A percentile compares a stretch with the other conserved stretches of the same genome.
Evolutionary conservation across 2,113 vertebrate species (phyloP).

Genomic region (Scytalopus superciliaris): DNA sequence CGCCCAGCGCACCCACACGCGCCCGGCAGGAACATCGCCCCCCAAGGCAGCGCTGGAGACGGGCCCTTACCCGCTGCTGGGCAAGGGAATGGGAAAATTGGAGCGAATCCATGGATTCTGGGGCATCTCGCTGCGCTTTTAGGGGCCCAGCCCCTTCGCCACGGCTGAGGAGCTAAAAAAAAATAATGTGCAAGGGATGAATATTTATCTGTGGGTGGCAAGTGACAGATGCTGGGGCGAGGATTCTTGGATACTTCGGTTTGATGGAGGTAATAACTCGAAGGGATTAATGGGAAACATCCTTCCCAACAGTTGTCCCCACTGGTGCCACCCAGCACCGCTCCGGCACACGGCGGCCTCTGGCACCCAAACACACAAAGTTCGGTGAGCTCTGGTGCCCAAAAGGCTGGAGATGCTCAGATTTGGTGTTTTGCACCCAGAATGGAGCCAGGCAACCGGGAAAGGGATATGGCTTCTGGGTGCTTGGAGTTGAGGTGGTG

Average conservation of each 20-base stretch:
- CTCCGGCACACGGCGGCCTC: neutral
- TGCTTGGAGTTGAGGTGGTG: neutral
- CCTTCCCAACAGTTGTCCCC: neutral
- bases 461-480: neutral
- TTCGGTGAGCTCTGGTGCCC: neutral
- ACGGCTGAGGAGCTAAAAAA: neutral
- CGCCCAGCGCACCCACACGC: neutral
- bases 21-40: neutral
- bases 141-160: neutral
- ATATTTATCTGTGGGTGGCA: slow-evolving; percentile 45
- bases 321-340: neutral
- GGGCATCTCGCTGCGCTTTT: neutral
- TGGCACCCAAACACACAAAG: neutral
- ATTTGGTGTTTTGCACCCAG: neutral
- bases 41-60: neutral
- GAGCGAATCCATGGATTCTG: neutral
- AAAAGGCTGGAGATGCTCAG: neutral
- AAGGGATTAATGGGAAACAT: neutral
- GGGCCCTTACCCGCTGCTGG: accelerated
- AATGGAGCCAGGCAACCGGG: neutral
- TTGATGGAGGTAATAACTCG: slow-evolving; percentile 36
- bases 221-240: slow-evolving; percentile 33
- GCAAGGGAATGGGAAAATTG: neutral
- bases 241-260: neutral
- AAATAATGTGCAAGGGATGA: neutral